Conservation (phyloP, 2,888 invertebrate genomes). For the Dicyrtomina minuta region DNA sequence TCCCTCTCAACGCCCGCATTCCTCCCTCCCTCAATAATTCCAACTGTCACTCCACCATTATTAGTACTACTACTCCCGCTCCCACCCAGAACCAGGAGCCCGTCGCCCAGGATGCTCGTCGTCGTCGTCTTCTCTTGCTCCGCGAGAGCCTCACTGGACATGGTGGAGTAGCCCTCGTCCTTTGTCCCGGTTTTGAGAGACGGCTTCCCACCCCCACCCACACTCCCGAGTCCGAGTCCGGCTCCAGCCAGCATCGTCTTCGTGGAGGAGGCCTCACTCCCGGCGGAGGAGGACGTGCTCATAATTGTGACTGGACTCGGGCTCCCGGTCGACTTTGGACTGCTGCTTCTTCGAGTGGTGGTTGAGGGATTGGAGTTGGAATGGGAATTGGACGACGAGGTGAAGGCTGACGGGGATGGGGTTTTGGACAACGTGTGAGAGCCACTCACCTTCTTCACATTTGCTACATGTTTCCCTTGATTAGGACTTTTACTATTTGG, state of each 20-base stretch:
- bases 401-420: background rate
- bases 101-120: too few species aligned
- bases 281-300: background rate
- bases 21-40: conserved; percentile 1
- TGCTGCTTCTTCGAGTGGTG: too few species aligned
- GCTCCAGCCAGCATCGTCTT: too few species aligned
- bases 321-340: too few species aligned
- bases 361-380: background rate
- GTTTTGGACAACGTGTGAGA: background rate
- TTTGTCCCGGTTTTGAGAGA: conserved; percentile 37
- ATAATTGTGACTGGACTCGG: conserved; percentile 4
- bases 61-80: conserved; percentile 7
- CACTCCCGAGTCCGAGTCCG: background rate
- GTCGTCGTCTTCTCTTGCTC: conserved; percentile 42
- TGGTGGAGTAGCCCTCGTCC: conserved; percentile 53
- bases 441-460: background rate
- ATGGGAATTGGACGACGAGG: background rate
- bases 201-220: conserved; percentile 11
- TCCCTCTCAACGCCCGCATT: background rate
- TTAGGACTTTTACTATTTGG: background rate
- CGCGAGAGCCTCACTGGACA: conserved; percentile 51
- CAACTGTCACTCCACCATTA: conserved; percentile 31
- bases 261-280: background rate
- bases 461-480: conserved; percentile 3
- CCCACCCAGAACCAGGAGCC: background rate